Evolutionary conservation across 2,113 vertebrate species (phyloP), one percentile per base, ranked within the genome.

Genomic region (Xiphorhynchus elegans): DNA sequence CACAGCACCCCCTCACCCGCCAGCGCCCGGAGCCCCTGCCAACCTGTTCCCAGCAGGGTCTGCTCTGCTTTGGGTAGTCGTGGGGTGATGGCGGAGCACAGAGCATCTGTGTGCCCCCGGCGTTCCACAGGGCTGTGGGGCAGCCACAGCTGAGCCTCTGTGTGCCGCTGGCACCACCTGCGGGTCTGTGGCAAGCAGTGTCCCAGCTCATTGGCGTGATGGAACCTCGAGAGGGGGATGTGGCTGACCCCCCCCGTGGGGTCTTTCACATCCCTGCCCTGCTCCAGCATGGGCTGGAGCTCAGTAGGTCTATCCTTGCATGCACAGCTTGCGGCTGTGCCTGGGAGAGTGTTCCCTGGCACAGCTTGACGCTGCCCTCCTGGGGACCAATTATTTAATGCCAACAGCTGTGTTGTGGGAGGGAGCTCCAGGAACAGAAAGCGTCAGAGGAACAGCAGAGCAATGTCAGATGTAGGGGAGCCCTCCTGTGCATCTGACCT

Each of bases 151-250:
- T 40, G 52, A 56, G 29, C 37, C 46, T 9, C 85, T 53, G 64
- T 3, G 0, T 29, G 28, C 56, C 4, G 4, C 31, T 0, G 10
- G 62, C 52, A 31, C 37, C 80, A 59, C 26, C 47, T 4, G 5
- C 6, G 7, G 35, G 9, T 49, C 55, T 52, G 67, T 1, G 0
- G 72, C 46, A 26, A 70, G 56, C 21, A 1, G 35, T 0, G 4
- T 33, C 76, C 46, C 76, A 69, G 67, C 50, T 62, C 25, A 5
- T 12, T 13, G 5, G 24, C 21, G 1, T 11, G 19, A 42, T 29
- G 20, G 15, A 33, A 15, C 52, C 44, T 35, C 1, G 0, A 6
- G 24, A 53, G 37, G 11, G 58, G 23, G 35, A 49, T 2, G 10
- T 50, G 80, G 18, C 64, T 68, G 59, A 23, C 31, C 26, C 31